These are phyloP conservation scores for Microplitis deprimator DNA, from an alignment of 2,888 invertebrate genomes.

Conservation along the genomic window DNA sequence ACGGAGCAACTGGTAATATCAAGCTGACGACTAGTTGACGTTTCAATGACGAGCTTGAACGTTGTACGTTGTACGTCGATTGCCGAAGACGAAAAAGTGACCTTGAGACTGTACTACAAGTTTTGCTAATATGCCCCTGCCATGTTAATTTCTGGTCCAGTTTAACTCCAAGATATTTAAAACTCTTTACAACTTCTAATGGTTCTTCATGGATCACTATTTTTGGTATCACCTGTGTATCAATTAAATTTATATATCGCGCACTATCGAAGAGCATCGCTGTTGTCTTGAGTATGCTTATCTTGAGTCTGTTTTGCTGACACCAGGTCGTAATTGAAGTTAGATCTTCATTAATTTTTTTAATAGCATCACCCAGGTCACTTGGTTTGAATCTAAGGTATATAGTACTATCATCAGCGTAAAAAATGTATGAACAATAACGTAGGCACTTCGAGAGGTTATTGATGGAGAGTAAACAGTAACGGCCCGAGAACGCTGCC, in stretches of 20 bases:
- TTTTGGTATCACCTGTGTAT: not conserved
- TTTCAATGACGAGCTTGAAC: not conserved
- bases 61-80: not conserved
- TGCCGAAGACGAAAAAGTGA: not conserved
- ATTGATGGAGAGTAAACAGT: not conserved
- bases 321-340: slow-evolving; percentile 20
- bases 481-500: slow-evolving; percentile 35
- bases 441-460: not conserved
- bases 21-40: not conserved
- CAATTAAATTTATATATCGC: not conserved
- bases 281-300: slow-evolving; percentile 22
- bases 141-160: not conserved
- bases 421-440: not conserved
- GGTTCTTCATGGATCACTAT: slow-evolving; percentile 2
- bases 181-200: not conserved
- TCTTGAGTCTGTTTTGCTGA: not conserved
- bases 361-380: not conserved
- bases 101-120: not conserved
- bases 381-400: not conserved
- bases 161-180: slow-evolving; percentile 14
- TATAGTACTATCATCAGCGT: not conserved
- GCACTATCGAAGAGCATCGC: slow-evolving; percentile 30
- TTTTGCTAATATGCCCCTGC: not conserved
- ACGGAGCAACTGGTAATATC: slow-evolving; percentile 6
- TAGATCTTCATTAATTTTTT: slow-evolving; percentile 5